Conservation (phyloP, 2,888 invertebrate species). For the Dorcus hopei region DNA sequence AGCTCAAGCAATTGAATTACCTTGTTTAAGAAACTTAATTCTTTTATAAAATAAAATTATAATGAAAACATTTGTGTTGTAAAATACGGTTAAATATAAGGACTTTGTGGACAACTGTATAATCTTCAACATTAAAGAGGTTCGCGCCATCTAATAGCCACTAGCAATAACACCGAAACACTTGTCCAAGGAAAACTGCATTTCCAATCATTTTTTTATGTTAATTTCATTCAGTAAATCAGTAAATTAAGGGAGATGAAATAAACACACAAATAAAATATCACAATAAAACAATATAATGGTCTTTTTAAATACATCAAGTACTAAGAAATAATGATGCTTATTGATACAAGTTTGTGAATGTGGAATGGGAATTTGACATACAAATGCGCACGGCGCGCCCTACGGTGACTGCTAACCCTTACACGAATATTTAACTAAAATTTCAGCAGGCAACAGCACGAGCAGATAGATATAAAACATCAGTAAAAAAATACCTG, state of each 20-base stretch:
- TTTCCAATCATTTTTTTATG: too few relatives aligned
- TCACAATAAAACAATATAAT: slow-evolving; percentile 44
- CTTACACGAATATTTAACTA: slow-evolving; percentile 19
- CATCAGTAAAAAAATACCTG: neutral
- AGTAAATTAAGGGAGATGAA: slow-evolving; percentile 3
- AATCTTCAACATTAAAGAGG: too few relatives aligned
- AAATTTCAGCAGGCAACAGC: slow-evolving; percentile 25
- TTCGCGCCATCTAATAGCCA: too few relatives aligned
- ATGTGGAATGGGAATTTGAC: slow-evolving; percentile 41
- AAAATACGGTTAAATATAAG: too few relatives aligned
- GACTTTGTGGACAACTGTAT: too few relatives aligned
- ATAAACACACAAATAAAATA: slow-evolving; percentile 35
- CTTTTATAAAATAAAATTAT: too few relatives aligned
- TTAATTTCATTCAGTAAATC: too few relatives aligned
- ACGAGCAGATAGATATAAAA: slow-evolving; percentile 2
- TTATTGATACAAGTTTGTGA: slow-evolving; percentile 34
- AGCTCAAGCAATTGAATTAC: too few relatives aligned
- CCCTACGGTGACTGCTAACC: slow-evolving; percentile 22
- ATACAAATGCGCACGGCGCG: slow-evolving; percentile 25
- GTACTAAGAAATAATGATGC: slow-evolving; percentile 35
- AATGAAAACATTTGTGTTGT: too few relatives aligned
- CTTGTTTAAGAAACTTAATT: too few relatives aligned
- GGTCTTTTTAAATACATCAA: slow-evolving; percentile 44
- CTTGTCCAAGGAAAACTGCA: too few relatives aligned
- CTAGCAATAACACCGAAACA: too few relatives aligned